Conservation (phyloP, 2,797 vertebrate genomes). For the Pampus argenteus region DNA sequence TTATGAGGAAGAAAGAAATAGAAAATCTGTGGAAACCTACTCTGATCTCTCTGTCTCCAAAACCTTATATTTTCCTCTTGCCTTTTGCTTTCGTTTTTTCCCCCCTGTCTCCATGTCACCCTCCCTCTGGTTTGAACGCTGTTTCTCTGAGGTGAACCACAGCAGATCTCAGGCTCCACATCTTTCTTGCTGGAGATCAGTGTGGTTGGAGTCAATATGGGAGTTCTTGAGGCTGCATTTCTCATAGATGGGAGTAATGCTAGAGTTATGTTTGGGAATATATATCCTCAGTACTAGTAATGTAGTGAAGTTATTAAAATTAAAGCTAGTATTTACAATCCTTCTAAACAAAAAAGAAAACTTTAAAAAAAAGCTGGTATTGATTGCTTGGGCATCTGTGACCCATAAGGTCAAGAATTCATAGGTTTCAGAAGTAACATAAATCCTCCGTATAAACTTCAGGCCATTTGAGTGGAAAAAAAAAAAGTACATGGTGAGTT, state of each 20-base stretch:
- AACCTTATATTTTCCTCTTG: slow-evolving; percentile 25
- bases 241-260: slow-evolving; percentile 10
- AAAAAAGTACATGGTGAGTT: slow-evolving; percentile 27
- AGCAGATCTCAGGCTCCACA: slow-evolving; percentile 66
- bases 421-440: slow-evolving; percentile 33
- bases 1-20: neutral
- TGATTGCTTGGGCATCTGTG: slow-evolving; percentile 7
- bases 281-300: neutral
- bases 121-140: slow-evolving; percentile 41
- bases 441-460: slow-evolving; percentile 41
- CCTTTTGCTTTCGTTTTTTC: slow-evolving; percentile 29
- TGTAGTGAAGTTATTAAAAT: neutral
- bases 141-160: slow-evolving; percentile 71
- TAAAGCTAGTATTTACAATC: neutral
- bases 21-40: slow-evolving; percentile 38
- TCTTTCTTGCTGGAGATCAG: slow-evolving; percentile 28
- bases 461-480: slow-evolving; percentile 16
- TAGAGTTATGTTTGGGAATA: neutral
- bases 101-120: slow-evolving; percentile 25
- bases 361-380: neutral
- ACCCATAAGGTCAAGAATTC: slow-evolving; percentile 18
- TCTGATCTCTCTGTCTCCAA: slow-evolving; percentile 27
- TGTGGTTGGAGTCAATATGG: slow-evolving; percentile 30
- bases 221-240: slow-evolving; percentile 15
- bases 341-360: neutral